Conservation (phyloP, 1,140 invertebrate species). For the Alviniconcha marisindica region DNA sequence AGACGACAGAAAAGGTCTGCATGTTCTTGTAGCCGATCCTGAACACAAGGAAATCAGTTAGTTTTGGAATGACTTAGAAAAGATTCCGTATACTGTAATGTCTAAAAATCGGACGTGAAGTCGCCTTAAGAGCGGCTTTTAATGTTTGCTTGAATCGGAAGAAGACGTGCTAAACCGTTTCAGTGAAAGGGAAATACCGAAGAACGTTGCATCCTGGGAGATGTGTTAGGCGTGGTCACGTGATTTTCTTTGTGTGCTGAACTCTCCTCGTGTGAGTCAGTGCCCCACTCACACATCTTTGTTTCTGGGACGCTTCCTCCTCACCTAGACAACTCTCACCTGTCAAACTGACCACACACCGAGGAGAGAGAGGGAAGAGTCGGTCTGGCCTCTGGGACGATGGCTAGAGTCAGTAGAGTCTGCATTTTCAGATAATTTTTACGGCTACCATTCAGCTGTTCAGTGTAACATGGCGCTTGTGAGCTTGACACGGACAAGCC, state of each 20-base stretch:
- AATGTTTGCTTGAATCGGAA: constrained; percentile 15
- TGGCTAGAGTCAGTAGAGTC: constrained; percentile 51
- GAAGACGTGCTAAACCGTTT: neutral
- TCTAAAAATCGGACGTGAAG: neutral
- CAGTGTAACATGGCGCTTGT: constrained; percentile 75
- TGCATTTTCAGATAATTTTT: constrained; percentile 59
- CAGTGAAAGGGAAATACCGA: constrained; percentile 37
- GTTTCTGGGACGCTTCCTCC: constrained; percentile 52
- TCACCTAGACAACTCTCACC: constrained; percentile 43
- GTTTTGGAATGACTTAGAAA: neutral
- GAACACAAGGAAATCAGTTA: neutral
- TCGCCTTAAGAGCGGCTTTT: neutral
- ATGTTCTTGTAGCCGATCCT: neutral
- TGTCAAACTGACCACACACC: constrained; percentile 43
- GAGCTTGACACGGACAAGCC: constrained; percentile 70
- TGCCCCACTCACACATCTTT: constrained; percentile 55
- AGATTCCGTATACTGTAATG: neutral
- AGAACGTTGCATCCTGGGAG: constrained; percentile 66
- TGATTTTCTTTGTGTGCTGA: constrained; percentile 75
- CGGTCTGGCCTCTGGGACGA: constrained; percentile 52
- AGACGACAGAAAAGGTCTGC: neutral
- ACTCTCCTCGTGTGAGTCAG: constrained; percentile 74
- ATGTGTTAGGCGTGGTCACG: constrained; percentile 71
- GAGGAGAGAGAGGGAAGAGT: constrained; percentile 53
- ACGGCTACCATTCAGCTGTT: constrained; percentile 48